These are phyloP conservation scores for Leptinotarsa peninsularis DNA, from an alignment of 2,888 invertebrate genomes.

Conservation along the genomic window DNA sequence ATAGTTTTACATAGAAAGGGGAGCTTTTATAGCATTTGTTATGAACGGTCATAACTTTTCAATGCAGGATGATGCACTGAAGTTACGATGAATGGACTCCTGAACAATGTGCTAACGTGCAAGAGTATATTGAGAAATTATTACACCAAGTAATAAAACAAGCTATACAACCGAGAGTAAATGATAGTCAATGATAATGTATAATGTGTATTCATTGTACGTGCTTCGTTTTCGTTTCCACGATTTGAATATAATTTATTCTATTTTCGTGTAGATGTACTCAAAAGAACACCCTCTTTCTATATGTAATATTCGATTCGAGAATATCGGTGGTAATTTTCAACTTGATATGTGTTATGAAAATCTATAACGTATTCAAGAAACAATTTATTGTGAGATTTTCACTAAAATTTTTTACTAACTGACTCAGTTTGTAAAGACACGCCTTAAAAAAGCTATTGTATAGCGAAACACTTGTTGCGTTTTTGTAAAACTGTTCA, in stretches of 20 bases:
- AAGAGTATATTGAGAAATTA: constrained; percentile 19
- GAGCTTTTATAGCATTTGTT: no score
- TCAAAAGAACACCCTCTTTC: neutral
- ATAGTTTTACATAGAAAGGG: neutral
- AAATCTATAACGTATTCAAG: no score
- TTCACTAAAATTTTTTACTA: no score
- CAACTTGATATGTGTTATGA: no score
- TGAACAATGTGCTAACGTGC: constrained; percentile 10
- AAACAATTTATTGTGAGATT: no score
- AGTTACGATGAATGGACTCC: neutral
- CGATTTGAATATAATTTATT: neutral
- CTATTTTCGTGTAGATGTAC: neutral
- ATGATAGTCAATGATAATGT: constrained; percentile 1
- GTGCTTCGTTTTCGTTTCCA: neutral
- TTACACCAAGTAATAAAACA: constrained; percentile 9
- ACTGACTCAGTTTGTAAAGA: no score
- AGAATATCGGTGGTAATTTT: no score
- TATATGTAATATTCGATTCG: neutral
- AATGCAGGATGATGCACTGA: neutral
- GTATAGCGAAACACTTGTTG: no score
- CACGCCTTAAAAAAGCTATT: no score
- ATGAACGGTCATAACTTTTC: no score
- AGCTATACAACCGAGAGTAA: constrained; percentile 1
- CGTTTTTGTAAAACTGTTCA: no score
- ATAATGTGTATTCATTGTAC: neutral